Percentiles rank a stretch among this genome's conserved stretches.
phyloP scores from a whole-genome alignment of 2,113 vertebrate species.

The Sminthopsis crassicaudata region DNA sequence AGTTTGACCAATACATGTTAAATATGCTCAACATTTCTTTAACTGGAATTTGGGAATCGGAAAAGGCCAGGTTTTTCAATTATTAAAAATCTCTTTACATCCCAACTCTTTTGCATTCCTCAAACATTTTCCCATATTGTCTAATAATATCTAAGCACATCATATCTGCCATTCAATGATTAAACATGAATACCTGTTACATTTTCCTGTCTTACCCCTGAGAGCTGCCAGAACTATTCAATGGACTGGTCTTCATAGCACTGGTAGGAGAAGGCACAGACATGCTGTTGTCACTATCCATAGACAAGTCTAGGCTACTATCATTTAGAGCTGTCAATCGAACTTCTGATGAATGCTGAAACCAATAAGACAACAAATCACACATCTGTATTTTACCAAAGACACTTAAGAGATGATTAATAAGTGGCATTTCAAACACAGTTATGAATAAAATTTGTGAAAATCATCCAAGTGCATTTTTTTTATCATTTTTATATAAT shows the following conservation, averaged over 20 bases:
- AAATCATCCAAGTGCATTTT: neutral
- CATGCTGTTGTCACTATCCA: constrained; percentile 96
- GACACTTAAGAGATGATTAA: neutral
- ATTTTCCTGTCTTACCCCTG: constrained; percentile 86
- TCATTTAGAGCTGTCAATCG: constrained; percentile 87
- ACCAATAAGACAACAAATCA: constrained; percentile 60
- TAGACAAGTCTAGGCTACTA: constrained; percentile 90
- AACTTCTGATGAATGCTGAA: constrained; percentile 91
- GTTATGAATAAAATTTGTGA: neutral
- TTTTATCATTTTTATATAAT: neutral
- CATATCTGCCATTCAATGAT: neutral
- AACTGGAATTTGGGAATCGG: neutral
- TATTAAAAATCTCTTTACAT: neutral
- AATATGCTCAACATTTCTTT: neutral
- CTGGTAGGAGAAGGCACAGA: constrained; percentile 93
- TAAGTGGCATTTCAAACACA: constrained; percentile 30
- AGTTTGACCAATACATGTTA: too few relatives aligned
- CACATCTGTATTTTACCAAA: constrained; percentile 12
- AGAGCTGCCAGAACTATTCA: constrained; percentile 89
- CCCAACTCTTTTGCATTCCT: neutral
- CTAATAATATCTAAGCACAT: neutral
- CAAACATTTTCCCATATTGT: neutral
- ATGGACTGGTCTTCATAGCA: constrained; percentile 86
- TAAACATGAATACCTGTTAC: neutral
- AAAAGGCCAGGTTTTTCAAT: neutral